These are phyloP conservation scores for Acanthochromis polyacanthus DNA, from an alignment of 2,113 vertebrate species.

Conservation along the genomic window DNA sequence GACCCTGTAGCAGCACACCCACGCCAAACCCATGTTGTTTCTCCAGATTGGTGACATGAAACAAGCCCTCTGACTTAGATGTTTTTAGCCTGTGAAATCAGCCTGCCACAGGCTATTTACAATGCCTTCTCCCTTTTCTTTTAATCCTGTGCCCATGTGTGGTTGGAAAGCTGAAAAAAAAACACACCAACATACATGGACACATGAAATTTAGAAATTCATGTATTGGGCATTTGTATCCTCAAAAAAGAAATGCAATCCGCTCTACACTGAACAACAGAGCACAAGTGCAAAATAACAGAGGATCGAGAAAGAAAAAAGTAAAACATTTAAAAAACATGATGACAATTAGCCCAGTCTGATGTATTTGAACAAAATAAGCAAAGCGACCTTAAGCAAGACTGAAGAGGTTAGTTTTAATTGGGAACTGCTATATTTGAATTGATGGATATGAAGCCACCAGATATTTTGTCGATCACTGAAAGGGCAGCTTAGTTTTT, in stretches of 20 bases:
- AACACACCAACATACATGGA: neutral
- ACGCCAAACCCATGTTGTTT: constrained; percentile 5
- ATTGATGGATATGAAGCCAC: neutral
- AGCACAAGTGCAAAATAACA: too few species aligned
- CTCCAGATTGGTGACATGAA: neutral
- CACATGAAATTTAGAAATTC: neutral
- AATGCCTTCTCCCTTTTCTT: neutral
- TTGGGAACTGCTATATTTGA: neutral
- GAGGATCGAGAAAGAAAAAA: too few species aligned
- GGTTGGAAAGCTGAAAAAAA: neutral
- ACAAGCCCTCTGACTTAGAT: neutral
- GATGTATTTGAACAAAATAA: too few species aligned
- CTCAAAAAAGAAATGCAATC: neutral
- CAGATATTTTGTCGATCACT: neutral
- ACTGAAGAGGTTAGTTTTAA: neutral
- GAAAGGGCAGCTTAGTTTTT: too few species aligned
- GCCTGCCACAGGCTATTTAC: neutral
- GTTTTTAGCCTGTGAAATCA: neutral
- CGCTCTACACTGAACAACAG: too few species aligned
- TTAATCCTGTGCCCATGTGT: neutral
- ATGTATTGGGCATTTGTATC: neutral
- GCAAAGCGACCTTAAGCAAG: too few species aligned
- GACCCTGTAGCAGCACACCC: constrained; percentile 10
- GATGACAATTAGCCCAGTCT: too few species aligned
- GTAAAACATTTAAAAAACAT: too few species aligned